Evolutionary conservation across 37 sponge, comb jelly and placozoan species (phyloP), one percentile per base, ranked within the genome.

Genomic region (Beroe forskalii): DNA sequence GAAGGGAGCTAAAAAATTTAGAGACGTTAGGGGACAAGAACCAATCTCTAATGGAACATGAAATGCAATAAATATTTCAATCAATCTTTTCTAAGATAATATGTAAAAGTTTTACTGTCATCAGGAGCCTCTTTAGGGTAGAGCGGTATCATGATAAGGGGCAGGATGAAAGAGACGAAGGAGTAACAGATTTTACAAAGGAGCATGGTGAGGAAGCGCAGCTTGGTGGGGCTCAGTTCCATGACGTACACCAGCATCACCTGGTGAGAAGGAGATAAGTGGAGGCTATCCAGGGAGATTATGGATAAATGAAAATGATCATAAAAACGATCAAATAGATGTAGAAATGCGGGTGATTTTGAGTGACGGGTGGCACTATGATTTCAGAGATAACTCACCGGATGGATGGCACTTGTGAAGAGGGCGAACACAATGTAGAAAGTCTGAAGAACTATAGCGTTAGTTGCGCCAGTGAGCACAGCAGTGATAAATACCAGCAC

Each of bases 351-450:
- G 60, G 60, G 60, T 55, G 17, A 55, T 19, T 19, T 55, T 19
- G 60, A 55, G 60, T 55, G 17, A 55, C 60, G 60, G 60, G 60
- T 55, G n/a, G n/a, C n/a, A n/a, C n/a, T n/a, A n/a, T n/a, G n/a
- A n/a, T n/a, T n/a, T n/a, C n/a, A n/a, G n/a, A n/a, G n/a, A n/a
- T n/a, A n/a, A 80, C 86, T 24, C 2, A 80, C 86, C 23, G 86
- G 86, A 25, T 41, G 55, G 27, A 80, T 44, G 35, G 86, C 86
- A 4, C 86, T 44, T 8, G 35, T 80, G 30, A 80, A 48, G 48
- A 80, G 28, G 86, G 86, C 22, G 55, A 80, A 80, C 30, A 80
- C 9, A 48, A 44, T 22, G 86, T 80, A 80, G 86, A 80, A 80
- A 6, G 31, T 44, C 38, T 32, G 12, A 14, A 80, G 44, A 48